Base-by-base conservation (phyloP, 1,140 invertebrate genomes). In the Bombus waltoni region DNA sequence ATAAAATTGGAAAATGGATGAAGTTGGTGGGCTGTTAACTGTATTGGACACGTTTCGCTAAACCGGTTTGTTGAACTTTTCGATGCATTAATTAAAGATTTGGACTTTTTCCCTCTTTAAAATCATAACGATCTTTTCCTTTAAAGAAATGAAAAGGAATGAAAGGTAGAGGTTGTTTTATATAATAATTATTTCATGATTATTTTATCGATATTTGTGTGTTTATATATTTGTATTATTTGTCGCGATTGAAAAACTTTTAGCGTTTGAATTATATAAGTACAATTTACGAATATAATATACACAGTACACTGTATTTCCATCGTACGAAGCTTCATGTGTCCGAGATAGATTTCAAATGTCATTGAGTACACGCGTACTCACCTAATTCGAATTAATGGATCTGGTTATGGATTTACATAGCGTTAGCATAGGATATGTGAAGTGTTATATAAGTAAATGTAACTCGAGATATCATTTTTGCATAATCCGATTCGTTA, bases 381-480 rank as follows among this genome's bases (percentile, higher is more conserved):
- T 47, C n/a, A 0, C 18, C 47, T 53, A 53, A 53, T 53, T 32
- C 42, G 42, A 74, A 47, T 73, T 47, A 73, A 47, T 74, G 72
- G 42, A 74, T 74, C 18, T 74, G n/a, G 72, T 47, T 74, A 47
- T 74, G n/a, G 72, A 74, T 74, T 74, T 74, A n/a, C 42, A 74
- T n/a, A n/a, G 40, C 15, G n/a, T 47, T n/a, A 11, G 72, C 72
- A 47, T 32, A 74, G 42, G 8, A 32, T 74, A n/a, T 35, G 4
- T 32, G 18, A 15, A 32, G 18, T 15, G 40, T 47, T n/a, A n/a
- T 32, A 35, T 5, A n/a, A 70, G 68, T 25, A 47, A 8, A 32
- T 32, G n/a, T 47, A 47, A 47, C 8, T 11, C 15, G 72, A 74
- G 40, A 22, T 22, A 5, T 18, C 4, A 13, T 62, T 9, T 70